Base-by-base conservation (phyloP, 2,797 vertebrate genomes). In the Chelidonichthys spinosus region DNA sequence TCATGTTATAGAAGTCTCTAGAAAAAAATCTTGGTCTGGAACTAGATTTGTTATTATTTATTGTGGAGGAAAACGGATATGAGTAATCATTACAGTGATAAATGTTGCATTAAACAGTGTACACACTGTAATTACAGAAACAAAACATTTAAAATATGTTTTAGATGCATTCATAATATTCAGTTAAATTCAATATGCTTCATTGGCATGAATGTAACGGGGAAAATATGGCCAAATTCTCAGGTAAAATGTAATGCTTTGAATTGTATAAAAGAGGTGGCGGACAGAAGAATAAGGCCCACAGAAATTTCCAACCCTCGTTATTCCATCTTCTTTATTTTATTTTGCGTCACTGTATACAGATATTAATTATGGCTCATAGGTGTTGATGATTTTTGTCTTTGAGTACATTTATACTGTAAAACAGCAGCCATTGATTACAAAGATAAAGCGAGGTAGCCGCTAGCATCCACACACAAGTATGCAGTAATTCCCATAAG, bases 381-480 rank as follows among this genome's bases (percentile, higher is more conserved):
- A 61, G 55, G 71, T 66, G 63, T 74, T 78, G 75, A 74, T 65
- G 63, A 72, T 82, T 72, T 73, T 78, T 72, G 42, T 79, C 66
- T 77, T 78, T 53, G 64, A 33, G 18, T 76, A 74, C 72, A 82
- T 88, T 85, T 81, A 82, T 82, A 85, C 65, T 79, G 42, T 72
- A 64, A 75, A 86, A 83, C 80, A 83, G 64, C 74, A 56, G 69
- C 58, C 70, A 88, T 75, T 89, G 84, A 89, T 88, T 81, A 78
- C 70, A 72, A 79, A 86, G 54, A 69, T 53, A 79, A 75, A 7
- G 36, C 52, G 18, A 78, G 72, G 74, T 71, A 63, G 64, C 63
- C 5, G 42, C 71, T 61, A 62, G 69, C 69, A 82, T 89, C 79
- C 60, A 81, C 72, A 79, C 54, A 76, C 58, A 50, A 60, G 66